These are phyloP conservation scores for Anthopleura xanthogrammica DNA, from an alignment of 92 coral and sea anemone genomes.

Conservation along the genomic window DNA sequence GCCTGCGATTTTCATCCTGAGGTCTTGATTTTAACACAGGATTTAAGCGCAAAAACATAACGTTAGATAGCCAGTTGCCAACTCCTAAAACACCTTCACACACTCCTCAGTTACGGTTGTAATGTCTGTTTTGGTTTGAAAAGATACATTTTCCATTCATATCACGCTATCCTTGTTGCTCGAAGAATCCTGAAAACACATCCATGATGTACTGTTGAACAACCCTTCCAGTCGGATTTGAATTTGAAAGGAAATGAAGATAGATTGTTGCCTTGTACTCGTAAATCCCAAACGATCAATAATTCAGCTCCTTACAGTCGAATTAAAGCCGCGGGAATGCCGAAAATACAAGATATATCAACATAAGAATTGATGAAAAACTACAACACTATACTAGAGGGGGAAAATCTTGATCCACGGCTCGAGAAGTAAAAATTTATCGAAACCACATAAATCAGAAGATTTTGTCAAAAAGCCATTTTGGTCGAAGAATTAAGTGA, in stretches of 20 bases:
- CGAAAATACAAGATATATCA: slow-evolving; percentile 1
- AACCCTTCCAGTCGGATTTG: not conserved
- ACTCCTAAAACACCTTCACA: not conserved
- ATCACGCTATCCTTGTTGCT: not conserved
- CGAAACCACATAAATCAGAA: not conserved
- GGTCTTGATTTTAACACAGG: slow-evolving; percentile 55
- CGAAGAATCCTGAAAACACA: not conserved
- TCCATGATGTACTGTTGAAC: not conserved
- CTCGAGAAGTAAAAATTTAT: not conserved
- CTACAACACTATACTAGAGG: not conserved
- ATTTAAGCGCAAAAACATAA: slow-evolving; percentile 53
- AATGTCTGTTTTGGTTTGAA: not conserved
- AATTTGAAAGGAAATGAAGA: not conserved
- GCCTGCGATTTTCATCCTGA: slow-evolving; percentile 44
- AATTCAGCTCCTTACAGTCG: slow-evolving; percentile 29
- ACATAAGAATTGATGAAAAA: not conserved
- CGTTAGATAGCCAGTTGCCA: slow-evolving; percentile 10
- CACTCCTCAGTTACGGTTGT: not conserved
- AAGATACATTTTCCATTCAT: not conserved
- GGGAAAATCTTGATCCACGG: not conserved
- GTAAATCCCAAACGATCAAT: slow-evolving; percentile 36
- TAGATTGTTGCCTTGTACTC: not conserved
- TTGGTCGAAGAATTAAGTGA: slow-evolving; percentile 7
- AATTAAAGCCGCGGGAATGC: slow-evolving; percentile 27
- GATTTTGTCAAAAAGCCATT: not conserved